phyloP scores from a whole-genome alignment of 92 coral and sea anemone species.

The Paragorgia papillata region DNA sequence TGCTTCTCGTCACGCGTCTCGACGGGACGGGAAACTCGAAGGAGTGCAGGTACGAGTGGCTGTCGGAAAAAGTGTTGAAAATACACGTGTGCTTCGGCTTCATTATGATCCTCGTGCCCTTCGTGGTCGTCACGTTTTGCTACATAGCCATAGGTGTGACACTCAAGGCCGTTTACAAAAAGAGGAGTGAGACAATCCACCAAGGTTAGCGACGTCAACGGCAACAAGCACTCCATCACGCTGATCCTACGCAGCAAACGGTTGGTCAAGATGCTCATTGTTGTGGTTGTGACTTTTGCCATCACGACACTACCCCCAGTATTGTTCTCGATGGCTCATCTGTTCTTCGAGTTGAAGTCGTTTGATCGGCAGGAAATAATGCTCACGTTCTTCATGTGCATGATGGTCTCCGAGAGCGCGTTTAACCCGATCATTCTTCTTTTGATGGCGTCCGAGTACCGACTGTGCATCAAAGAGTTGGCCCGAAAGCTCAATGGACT shows the following conservation, averaged over 20 bases:
- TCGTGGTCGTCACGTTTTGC: constrained; percentile 29
- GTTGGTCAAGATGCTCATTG: constrained; percentile 27
- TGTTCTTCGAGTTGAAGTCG: constrained; percentile 21
- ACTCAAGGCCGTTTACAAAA: constrained; percentile 28
- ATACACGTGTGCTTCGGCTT: constrained; percentile 25
- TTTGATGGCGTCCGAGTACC: constrained; percentile 38
- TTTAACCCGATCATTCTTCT: constrained; percentile 41
- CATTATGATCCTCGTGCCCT: constrained; percentile 27
- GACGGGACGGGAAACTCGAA: neutral
- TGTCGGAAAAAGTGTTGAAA: constrained; percentile 10
- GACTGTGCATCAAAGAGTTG: constrained; percentile 29
- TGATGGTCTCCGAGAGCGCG: constrained; percentile 32
- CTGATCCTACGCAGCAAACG: constrained; percentile 34
- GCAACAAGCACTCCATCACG: constrained; percentile 21
- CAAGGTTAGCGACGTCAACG: constrained; percentile 12
- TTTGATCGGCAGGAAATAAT: constrained; percentile 28
- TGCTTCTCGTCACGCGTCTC: constrained; percentile 28
- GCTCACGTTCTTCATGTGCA: constrained; percentile 24
- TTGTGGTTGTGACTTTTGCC: constrained; percentile 16
- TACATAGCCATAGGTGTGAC: constrained; percentile 36
- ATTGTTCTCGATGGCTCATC: constrained; percentile 7
- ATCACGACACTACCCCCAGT: constrained; percentile 24
- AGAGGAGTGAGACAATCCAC: constrained; percentile 1
- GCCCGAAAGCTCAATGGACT: neutral
- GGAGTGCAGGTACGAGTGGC: constrained; percentile 1